Conservation (phyloP, 2,113 vertebrate genomes). For the Channa argus region DNA sequence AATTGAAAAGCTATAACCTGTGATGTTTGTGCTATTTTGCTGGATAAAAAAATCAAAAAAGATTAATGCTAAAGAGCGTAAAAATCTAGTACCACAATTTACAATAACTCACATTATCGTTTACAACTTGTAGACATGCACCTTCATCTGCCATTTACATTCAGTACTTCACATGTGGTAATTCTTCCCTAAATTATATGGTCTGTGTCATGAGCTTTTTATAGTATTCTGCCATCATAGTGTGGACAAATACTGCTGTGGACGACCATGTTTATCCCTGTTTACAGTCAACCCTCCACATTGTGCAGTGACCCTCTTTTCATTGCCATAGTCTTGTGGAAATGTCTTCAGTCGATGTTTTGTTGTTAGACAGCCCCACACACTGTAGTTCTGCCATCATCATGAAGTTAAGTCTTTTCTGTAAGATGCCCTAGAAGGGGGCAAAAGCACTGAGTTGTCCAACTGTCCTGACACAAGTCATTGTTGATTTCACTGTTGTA, state of each 20-base stretch:
- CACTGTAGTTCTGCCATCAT: conserved; percentile 59
- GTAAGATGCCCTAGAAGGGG: conserved; percentile 70
- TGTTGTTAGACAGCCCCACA: conserved; percentile 63
- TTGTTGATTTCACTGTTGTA: conserved; percentile 99
- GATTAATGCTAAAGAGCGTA: neutral
- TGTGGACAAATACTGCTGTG: conserved; percentile 35
- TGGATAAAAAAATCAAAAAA: neutral
- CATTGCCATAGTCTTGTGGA: conserved; percentile 77
- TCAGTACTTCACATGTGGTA: neutral
- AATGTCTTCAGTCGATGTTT: conserved; percentile 69
- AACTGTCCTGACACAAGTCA: conserved; percentile 93
- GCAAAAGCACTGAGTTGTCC: conserved; percentile 72
- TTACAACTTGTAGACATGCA: neutral
- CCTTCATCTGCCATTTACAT: conserved; percentile 13
- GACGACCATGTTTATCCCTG: conserved; percentile 60
- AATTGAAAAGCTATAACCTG: too few species aligned
- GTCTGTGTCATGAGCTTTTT: conserved; percentile 31
- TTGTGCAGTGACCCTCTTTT: conserved; percentile 65
- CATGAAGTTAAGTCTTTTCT: conserved; percentile 69
- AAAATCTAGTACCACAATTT: neutral
- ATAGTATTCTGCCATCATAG: conserved; percentile 37
- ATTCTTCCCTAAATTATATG: neutral
- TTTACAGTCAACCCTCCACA: conserved; percentile 59
- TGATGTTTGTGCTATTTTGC: neutral
- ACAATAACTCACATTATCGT: neutral